phyloP scores from a whole-genome alignment of 2,113 vertebrate genomes.

The Merops nubicus region DNA sequence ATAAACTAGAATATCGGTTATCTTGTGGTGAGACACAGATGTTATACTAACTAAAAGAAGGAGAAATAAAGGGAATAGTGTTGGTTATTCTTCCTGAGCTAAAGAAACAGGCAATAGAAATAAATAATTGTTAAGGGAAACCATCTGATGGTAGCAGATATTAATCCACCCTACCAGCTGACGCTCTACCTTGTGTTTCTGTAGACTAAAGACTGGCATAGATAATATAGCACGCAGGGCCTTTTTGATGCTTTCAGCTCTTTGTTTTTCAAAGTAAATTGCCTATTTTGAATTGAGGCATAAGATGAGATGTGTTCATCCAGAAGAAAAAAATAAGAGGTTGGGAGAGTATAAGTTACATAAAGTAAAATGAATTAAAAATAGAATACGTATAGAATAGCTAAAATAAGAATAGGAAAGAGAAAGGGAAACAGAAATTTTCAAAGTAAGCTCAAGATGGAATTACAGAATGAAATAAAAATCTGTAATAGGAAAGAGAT shows the following conservation, averaged over 20 bases:
- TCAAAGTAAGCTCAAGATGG: neutral
- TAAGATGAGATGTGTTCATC: neutral
- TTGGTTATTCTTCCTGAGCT: neutral
- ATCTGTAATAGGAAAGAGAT: neutral
- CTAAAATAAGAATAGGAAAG: neutral
- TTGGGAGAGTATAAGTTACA: accelerated
- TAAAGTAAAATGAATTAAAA: neutral
- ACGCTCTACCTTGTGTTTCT: neutral
- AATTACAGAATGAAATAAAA: neutral
- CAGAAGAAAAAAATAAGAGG: neutral
- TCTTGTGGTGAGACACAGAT: neutral
- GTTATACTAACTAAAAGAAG: neutral
- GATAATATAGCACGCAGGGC: neutral
- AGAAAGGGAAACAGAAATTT: neutral
- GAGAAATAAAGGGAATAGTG: neutral
- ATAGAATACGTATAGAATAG: accelerated
- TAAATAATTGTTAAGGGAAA: neutral
- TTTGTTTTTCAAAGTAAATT: neutral
- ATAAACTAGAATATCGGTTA: neutral
- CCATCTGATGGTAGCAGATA: neutral
- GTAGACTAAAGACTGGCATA: neutral
- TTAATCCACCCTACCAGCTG: neutral
- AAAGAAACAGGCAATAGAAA: neutral
- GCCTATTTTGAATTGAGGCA: neutral
- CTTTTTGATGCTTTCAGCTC: neutral